Evolutionary conservation across 2,113 vertebrate species (phyloP), one percentile per base, ranked within the genome.

Genomic region (Gnathochromis pfefferi): DNA sequence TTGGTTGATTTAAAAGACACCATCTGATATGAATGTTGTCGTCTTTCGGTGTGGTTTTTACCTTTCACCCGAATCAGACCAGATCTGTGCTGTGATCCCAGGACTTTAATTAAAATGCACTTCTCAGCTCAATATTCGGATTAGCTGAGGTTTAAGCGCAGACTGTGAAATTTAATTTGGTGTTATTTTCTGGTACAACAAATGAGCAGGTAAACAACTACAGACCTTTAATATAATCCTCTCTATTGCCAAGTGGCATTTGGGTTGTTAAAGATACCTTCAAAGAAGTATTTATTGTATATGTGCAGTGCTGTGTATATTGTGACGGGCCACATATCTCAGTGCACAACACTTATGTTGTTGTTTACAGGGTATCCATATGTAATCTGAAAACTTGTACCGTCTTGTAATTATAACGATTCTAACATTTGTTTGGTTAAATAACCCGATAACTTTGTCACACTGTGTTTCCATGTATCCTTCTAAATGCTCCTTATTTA

Each of bases 161-260:
- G 90, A 88, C 91, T 92, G 90, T 94, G 92, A 95, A 91, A 92
- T 92, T 92, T 85, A 91, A 92, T 95, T 90, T 93, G 87, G n/a
- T 88, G 57, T 83, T 91, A 91, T 92, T 92, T 91, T 83, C 89
- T 87, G 84, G 83, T 88, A 70, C 88, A 90, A 90, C 63, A 89
- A 91, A 86, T 81, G 83, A 88, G 90, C 87, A 90, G 87, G 88
- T 93, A 91, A 92, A 94, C 90, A 94, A 84, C 28, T 35, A 49
- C 31, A 91, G 79, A 88, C 80, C 82, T 88, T 94, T 93, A 33
- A 68, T 78, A 80, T 88, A 91, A 93, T 91, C 90, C 80, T 88
- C 53, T 91, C 47, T 84, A 28, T 89, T 91, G 85, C 58, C 65
- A 83, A 87, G 78, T 89, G 73, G 73, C 47, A 73, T 89, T 94